A percentile compares a stretch with the other conserved stretches of the same genome.
Evolutionary conservation across 2,888 invertebrate species (phyloP).

Genomic region (Eilema depressum): DNA sequence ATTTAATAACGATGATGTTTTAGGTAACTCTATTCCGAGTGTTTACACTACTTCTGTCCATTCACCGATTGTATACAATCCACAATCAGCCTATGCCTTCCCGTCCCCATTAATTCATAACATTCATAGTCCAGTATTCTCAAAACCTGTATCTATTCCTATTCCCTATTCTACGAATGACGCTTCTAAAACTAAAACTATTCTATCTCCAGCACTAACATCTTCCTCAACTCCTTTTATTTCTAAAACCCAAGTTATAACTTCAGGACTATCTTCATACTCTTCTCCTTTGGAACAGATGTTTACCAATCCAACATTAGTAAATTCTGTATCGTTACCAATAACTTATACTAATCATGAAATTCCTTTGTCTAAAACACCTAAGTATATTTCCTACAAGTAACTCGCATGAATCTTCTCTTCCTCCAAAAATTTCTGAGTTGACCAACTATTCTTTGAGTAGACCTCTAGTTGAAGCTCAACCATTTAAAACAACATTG

Average conservation of each 20-base stretch:
- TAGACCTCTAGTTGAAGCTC: slow-evolving; percentile 35
- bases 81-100: slow-evolving; percentile 28
- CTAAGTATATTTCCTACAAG: slow-evolving; percentile 39
- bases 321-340: slow-evolving; percentile 35
- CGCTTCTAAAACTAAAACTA: slow-evolving; percentile 40
- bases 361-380: slow-evolving; percentile 39
- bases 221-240: slow-evolving; percentile 42
- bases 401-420: slow-evolving; percentile 38
- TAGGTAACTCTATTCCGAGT: slow-evolving; percentile 38
- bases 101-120: slow-evolving; percentile 41
- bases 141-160: slow-evolving; percentile 34
- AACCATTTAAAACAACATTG: slow-evolving; percentile 50
- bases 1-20: slow-evolving; percentile 16
- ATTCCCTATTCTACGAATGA: slow-evolving; percentile 41
- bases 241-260: slow-evolving; percentile 35
- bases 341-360: slow-evolving; percentile 41
- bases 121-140: slow-evolving; percentile 35
- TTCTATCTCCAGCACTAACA: slow-evolving; percentile 37
- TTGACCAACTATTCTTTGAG: slow-evolving; percentile 50
- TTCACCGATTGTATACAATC: slow-evolving; percentile 41
- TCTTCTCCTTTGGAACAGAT: slow-evolving; percentile 40
- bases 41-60: slow-evolving; percentile 42
- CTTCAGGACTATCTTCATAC: slow-evolving; percentile 47
- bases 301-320: slow-evolving; percentile 36
- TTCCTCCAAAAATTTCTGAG: slow-evolving; percentile 41